Evolutionary conservation across 2,888 invertebrate species (phyloP), one percentile per base, ranked within the genome.

Genomic region (Leptura quadrifasciata): DNA sequence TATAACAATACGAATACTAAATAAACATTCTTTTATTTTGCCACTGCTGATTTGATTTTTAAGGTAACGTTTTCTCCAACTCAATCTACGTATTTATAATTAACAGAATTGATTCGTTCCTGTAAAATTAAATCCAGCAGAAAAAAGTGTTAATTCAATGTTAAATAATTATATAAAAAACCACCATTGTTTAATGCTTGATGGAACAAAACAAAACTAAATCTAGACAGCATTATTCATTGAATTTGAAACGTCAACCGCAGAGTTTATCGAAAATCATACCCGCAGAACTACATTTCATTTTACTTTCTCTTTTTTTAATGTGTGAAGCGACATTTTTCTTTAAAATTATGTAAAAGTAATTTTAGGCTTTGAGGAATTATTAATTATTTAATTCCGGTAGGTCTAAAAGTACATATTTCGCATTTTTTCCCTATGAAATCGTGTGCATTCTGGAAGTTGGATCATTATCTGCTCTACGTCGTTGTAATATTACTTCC

Each of bases 111-210:
- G 27, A 24, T 58, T 58, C 24, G 58, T 24, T 21, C 58, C 21
- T 58, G 58, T 58, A 27, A 58, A 57, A n/a, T 6, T 5, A 58
- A 27, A 58, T 39, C 39, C 35, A 17, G 35, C 18, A 20, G 3
- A 60, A 27, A 60, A 35, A 35, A 18, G 63, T 39, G 63, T 35
- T 63, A 63, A 63, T 63, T 63, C 63, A 63, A 63, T 63, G 63
- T 63, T 63, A 63, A 63, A 63, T 63, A 63, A 63, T 17, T 39
- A 21, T 35, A 39, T 35, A 47, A 39, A 61, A 63, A 63, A 39
- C 20, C 18, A n/a, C 35, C 12, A 63, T 63, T 35, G 39, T 10
- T 17, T 63, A 35, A 35, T 63, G 63, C 63, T 47, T 35, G 39
- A n/a, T 27, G 15, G 39, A 35, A 35, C 63, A 39, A 63, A 39